These are phyloP conservation scores for Cryptocephalus primarius DNA, from an alignment of 2,888 invertebrate species.

Conservation along the genomic window DNA sequence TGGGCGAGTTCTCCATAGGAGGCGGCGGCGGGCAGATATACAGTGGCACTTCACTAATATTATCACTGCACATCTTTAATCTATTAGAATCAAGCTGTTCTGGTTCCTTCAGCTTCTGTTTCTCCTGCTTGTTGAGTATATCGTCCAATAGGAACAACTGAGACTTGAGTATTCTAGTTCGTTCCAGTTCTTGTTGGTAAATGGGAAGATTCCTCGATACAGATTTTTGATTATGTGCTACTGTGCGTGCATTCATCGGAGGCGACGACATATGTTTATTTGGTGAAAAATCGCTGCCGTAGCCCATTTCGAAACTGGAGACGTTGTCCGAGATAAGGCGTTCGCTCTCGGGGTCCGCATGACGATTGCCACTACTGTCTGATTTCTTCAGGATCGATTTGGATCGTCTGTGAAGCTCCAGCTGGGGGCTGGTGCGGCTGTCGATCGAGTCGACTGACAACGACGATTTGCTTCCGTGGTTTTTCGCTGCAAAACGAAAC, in stretches of 20 bases:
- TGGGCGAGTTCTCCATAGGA: conserved; percentile 42
- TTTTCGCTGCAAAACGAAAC: conserved; percentile 33
- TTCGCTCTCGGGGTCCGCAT: conserved; percentile 62
- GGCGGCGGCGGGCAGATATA: conserved; percentile 44
- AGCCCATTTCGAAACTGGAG: conserved; percentile 45
- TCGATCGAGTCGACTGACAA: conserved; percentile 60
- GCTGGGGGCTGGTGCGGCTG: conserved; percentile 46
- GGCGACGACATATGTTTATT: conserved; percentile 31
- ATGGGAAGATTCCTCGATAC: conserved; percentile 17
- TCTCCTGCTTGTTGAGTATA: conserved; percentile 31
- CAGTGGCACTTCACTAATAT: conserved; percentile 32
- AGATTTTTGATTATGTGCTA: conserved; percentile 18
- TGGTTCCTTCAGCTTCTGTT: conserved; percentile 19
- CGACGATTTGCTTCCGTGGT: conserved; percentile 53
- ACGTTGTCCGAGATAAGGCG: conserved; percentile 57
- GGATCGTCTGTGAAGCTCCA: conserved; percentile 55
- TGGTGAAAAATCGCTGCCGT: conserved; percentile 33
- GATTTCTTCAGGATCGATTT: conserved; percentile 72
- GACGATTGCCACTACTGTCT: conserved; percentile 41
- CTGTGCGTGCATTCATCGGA: conserved; percentile 24
- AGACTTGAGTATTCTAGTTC: conserved; percentile 30
- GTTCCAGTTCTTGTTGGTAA: conserved; percentile 28
- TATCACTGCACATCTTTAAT: conserved; percentile 27
- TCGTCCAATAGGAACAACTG: conserved; percentile 39
- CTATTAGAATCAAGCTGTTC: conserved; percentile 29